These are phyloP conservation scores for Aviceda subcristata DNA, from an alignment of 2,113 vertebrate species.

Conservation along the genomic window DNA sequence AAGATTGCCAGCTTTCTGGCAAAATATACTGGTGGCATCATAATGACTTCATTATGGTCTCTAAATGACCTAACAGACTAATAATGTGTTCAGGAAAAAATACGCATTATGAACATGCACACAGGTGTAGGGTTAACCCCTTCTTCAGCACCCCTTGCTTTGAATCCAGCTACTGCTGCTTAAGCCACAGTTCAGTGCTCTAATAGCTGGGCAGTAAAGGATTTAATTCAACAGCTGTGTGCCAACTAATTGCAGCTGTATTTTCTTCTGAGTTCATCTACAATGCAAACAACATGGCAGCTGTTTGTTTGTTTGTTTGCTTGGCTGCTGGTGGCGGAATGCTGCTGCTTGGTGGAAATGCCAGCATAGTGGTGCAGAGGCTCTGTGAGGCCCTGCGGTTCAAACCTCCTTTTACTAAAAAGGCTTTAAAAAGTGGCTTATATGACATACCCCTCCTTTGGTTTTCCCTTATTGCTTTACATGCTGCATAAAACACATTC, in stretches of 20 bases:
- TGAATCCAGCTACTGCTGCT: neutral
- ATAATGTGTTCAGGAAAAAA: constrained; percentile 13
- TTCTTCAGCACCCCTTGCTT: neutral
- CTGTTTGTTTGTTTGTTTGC: neutral
- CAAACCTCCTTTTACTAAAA: neutral
- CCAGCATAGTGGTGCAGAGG: neutral
- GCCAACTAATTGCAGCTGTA: neutral
- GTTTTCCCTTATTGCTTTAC: neutral
- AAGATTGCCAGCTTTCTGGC: constrained; percentile 46
- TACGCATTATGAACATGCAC: neutral
- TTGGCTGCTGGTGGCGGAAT: neutral
- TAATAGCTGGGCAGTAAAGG: neutral
- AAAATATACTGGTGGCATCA: constrained; percentile 26
- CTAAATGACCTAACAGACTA: constrained; percentile 29
- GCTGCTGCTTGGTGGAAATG: neutral
- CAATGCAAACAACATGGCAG: neutral
- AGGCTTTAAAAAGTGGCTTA: neutral
- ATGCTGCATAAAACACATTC: neutral
- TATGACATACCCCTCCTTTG: neutral
- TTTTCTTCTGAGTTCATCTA: neutral
- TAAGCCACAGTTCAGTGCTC: neutral
- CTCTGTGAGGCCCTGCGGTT: neutral
- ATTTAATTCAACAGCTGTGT: neutral
- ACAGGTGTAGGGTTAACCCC: constrained; percentile 31
- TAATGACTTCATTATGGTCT: constrained; percentile 44